Base-by-base conservation (phyloP, 1,140 invertebrate species). In the Polypedilum vanderplanki region DNA sequence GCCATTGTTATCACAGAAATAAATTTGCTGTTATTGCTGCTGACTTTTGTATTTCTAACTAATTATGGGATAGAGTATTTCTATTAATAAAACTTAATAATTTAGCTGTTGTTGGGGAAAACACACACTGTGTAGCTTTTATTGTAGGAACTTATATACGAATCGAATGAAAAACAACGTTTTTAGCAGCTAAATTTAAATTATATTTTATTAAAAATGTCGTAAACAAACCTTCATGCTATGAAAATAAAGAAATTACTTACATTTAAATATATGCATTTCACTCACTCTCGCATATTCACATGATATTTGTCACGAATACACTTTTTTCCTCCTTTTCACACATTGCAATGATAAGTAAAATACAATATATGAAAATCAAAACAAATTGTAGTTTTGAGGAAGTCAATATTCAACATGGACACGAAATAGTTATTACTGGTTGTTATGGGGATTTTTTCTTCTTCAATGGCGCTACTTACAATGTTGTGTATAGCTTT, bases 171-270 rank as follows among this genome's bases (percentile, higher is more conserved):
- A 57, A 57, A 57, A 57, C 12, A 57, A 57, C 12, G 8, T 46
- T 46, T 46, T 3, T 46, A 15, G 3, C 8, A 46, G 46, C 12
- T 57, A 57, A 57, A 57, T n/a, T n/a, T 57, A 57, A 33, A 33
- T 33, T 10, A 46, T 10, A 46, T n/a, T 57, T 15, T n/a, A 57
- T 1, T n/a, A 57, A 65, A 74, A 17, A 40, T 24, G 40, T 17
- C 12, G 18, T 70, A 75, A 65, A 74, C 74, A 75, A 20, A 64
- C 57, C n/a, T 74, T 40, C n/a, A 75, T 41, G 40, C 22, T 67
- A 74, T 57, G 46, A 57, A 33, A 33, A 33, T 1, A 33, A 33
- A 33, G 24, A 33, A 12, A n/a, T 15, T 15, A 3, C 15, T 12
- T 57, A 12, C 46, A 57, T 57, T n/a, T 57, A 57, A 15, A 57